These are phyloP conservation scores for Bellardia bayeri DNA, from an alignment of 2,888 invertebrate species.

Conservation along the genomic window DNA sequence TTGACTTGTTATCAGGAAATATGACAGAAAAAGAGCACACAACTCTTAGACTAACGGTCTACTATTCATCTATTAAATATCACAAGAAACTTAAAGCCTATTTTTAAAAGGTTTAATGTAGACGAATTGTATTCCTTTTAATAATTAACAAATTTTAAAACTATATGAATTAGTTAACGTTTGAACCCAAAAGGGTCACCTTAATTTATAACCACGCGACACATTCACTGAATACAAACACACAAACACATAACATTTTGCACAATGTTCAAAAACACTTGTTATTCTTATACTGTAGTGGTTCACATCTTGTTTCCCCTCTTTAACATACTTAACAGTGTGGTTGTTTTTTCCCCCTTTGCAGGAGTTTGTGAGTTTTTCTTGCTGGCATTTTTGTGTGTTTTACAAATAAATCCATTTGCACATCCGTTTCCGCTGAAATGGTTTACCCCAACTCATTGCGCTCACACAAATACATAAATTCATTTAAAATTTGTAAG, in stretches of 20 bases:
- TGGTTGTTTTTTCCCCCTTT: slow-evolving; percentile 3
- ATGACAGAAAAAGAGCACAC: too few species aligned
- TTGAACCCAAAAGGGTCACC: slow-evolving; percentile 20
- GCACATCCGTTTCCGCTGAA: slow-evolving; percentile 67
- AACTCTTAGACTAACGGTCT: too few species aligned
- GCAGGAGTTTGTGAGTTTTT: slow-evolving; percentile 28
- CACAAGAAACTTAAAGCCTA: neutral
- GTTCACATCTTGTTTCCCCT: neutral
- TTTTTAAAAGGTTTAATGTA: too few species aligned
- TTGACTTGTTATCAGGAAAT: too few species aligned
- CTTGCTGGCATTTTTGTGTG: slow-evolving; percentile 22
- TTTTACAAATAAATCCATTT: slow-evolving; percentile 61
- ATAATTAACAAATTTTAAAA: neutral
- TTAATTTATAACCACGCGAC: slow-evolving; percentile 16
- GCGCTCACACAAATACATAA: neutral
- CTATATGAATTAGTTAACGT: neutral
- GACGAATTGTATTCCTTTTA: too few species aligned
- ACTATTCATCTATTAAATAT: neutral
- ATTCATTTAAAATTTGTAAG: neutral
- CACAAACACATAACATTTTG: neutral
- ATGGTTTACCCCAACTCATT: slow-evolving; percentile 48
- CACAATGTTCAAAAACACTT: slow-evolving; percentile 36
- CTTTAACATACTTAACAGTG: slow-evolving; percentile 4
- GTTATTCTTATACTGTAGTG: slow-evolving; percentile 21
- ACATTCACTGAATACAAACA: neutral